phyloP scores from a whole-genome alignment of 2,888 invertebrate genomes.

The Sphaeridia pumilis region DNA sequence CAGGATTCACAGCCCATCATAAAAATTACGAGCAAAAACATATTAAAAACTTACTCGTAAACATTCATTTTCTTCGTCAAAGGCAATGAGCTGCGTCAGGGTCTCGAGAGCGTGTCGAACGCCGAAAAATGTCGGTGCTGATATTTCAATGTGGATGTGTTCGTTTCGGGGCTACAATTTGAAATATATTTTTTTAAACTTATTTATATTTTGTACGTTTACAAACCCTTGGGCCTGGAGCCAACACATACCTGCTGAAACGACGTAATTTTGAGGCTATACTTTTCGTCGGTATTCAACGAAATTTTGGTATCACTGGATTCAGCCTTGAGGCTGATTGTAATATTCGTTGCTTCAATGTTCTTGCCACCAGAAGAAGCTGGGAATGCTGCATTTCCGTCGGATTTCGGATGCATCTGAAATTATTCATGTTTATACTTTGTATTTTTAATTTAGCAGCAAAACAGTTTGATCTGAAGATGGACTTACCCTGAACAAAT shows the following conservation, averaged over 20 bases:
- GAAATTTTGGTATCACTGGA: conserved; percentile 28
- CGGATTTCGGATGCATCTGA: conserved; percentile 35
- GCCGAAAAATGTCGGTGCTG: conserved; percentile 31
- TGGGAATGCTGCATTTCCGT: conserved; percentile 26
- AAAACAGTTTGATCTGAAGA: neutral
- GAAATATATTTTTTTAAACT: too few relatives aligned
- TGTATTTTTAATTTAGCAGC: neutral
- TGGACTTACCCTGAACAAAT: conserved; percentile 31
- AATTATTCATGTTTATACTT: neutral
- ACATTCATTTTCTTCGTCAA: conserved; percentile 12
- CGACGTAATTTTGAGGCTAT: conserved; percentile 27
- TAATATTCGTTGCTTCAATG: conserved; percentile 27
- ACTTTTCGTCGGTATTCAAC: conserved; percentile 32
- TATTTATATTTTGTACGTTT: too few relatives aligned
- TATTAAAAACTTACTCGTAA: conserved; percentile 1
- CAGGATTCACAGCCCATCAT: neutral
- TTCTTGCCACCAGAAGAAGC: conserved; percentile 20
- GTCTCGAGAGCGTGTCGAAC: conserved; percentile 34
- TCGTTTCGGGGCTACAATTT: too few relatives aligned
- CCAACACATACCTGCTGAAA: conserved; percentile 25
- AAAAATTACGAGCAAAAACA: neutral
- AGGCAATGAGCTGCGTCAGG: conserved; percentile 25
- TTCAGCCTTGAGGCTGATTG: conserved; percentile 28
- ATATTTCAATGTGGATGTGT: conserved; percentile 20
- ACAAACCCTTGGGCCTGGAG: too few relatives aligned